phyloP scores from a whole-genome alignment of 1,140 invertebrate genomes.

The Euwallacea fornicatus region DNA sequence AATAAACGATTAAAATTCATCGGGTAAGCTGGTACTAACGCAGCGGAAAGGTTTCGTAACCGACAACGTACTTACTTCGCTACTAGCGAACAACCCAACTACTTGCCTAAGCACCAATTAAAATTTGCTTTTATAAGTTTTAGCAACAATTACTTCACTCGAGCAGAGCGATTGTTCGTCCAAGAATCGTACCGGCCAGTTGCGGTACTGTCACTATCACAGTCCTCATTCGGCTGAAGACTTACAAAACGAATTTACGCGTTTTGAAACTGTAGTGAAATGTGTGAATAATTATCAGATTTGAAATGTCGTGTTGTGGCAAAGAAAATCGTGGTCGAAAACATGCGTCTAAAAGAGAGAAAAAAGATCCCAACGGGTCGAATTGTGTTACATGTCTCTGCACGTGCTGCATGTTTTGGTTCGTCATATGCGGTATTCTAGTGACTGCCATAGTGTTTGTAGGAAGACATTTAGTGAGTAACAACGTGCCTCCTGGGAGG shows the following conservation, averaged over 20 bases:
- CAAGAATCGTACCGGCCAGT: no score
- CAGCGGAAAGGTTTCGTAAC: background rate
- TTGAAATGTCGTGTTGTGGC: slow-evolving; percentile 48
- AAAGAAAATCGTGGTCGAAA: slow-evolving; percentile 12
- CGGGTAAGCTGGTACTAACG: no score
- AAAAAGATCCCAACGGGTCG: slow-evolving; percentile 18
- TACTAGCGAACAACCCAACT: no score
- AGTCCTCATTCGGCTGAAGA: slow-evolving; percentile 12
- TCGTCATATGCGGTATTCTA: slow-evolving; percentile 55
- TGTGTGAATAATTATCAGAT: background rate
- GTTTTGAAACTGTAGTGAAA: slow-evolving; percentile 25
- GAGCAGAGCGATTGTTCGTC: background rate
- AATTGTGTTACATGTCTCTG: slow-evolving; percentile 46
- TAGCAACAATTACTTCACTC: slow-evolving; percentile 8
- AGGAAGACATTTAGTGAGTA: slow-evolving; percentile 51
- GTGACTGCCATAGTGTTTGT: slow-evolving; percentile 56
- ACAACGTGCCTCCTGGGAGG: slow-evolving; percentile 13
- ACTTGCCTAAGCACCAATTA: background rate
- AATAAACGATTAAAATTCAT: no score
- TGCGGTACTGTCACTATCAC: no score
- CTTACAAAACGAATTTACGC: slow-evolving; percentile 18
- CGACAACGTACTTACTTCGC: background rate
- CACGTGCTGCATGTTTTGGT: slow-evolving; percentile 56
- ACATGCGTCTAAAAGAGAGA: slow-evolving; percentile 22
- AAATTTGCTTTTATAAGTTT: slow-evolving; percentile 1